These are phyloP conservation scores for Danaus plexippus DNA, from an alignment of 1,140 invertebrate genomes.

Conservation along the genomic window DNA sequence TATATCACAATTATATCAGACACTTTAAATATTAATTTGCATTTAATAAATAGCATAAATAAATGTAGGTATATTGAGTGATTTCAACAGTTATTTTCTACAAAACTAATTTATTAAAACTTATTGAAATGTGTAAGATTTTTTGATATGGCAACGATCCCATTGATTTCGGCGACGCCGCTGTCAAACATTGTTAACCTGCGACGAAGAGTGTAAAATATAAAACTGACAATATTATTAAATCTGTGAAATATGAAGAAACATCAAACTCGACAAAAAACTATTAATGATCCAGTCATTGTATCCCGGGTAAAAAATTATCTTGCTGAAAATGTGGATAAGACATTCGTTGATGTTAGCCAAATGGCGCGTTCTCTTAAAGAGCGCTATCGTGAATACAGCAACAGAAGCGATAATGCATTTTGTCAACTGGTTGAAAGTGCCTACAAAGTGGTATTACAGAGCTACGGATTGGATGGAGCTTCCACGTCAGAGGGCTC, in stretches of 20 bases:
- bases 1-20: no score
- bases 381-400: constrained; percentile 80
- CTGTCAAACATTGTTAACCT: constrained; percentile 53
- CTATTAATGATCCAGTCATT: constrained; percentile 59
- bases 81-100: no score
- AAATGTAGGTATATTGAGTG: not conserved
- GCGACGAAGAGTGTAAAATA: constrained; percentile 24
- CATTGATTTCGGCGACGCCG: constrained; percentile 54
- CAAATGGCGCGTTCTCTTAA: constrained; percentile 82
- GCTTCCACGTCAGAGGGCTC: constrained; percentile 72
- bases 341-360: constrained; percentile 80
- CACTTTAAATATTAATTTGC: no score
- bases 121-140: not conserved
- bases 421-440: constrained; percentile 77
- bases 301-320: constrained; percentile 75
- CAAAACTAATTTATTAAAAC: no score
- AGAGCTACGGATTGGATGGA: constrained; percentile 73
- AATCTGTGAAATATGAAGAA: constrained; percentile 53
- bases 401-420: constrained; percentile 76
- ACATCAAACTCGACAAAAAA: constrained; percentile 58
- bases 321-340: constrained; percentile 79
- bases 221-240: constrained; percentile 11
- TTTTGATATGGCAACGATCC: constrained; percentile 26
- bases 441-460: constrained; percentile 72
- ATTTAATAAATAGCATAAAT: not conserved